Conservation (phyloP, 92 coral and sea anemone genomes). For the Ricordea florida region DNA sequence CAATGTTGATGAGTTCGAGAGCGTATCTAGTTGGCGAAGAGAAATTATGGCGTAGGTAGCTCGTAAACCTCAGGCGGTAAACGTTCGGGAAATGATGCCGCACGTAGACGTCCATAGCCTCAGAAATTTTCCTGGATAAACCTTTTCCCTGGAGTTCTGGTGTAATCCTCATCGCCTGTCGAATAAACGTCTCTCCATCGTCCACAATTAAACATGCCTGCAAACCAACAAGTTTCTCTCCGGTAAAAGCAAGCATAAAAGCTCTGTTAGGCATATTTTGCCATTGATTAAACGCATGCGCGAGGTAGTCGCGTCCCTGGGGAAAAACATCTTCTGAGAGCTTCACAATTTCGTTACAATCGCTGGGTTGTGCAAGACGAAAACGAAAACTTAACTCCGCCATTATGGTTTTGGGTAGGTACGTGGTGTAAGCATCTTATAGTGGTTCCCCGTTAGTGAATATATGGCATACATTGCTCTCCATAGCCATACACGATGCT, state of each 20-base stretch:
- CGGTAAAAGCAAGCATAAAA: slow-evolving; percentile 70
- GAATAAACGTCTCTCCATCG: slow-evolving; percentile 69
- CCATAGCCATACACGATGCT: too few species aligned
- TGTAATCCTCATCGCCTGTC: slow-evolving; percentile 78
- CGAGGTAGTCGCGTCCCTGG: slow-evolving; percentile 75
- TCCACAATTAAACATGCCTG: slow-evolving; percentile 83
- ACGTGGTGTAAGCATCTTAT: too few species aligned
- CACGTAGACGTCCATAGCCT: slow-evolving; percentile 70
- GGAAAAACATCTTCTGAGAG: slow-evolving; percentile 74
- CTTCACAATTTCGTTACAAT: slow-evolving; percentile 53
- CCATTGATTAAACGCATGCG: slow-evolving; percentile 71
- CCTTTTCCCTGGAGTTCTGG: slow-evolving; percentile 79
- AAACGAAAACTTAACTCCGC: too few species aligned
- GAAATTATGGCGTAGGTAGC: slow-evolving; percentile 68
- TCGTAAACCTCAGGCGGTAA: slow-evolving; percentile 75
- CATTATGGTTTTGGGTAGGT: too few species aligned
- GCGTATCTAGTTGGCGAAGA: slow-evolving; percentile 73
- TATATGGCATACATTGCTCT: too few species aligned
- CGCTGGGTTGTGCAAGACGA: slow-evolving; percentile 60
- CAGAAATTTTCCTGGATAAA: slow-evolving; percentile 59
- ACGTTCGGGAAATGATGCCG: slow-evolving; percentile 62
- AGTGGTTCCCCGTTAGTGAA: too few species aligned
- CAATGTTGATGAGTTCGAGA: slow-evolving; percentile 71
- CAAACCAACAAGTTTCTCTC: slow-evolving; percentile 63
- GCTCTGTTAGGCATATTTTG: slow-evolving; percentile 49